Conservation (phyloP, 2,888 invertebrate species). For the Drosophila pseudotalamancana region DNA sequence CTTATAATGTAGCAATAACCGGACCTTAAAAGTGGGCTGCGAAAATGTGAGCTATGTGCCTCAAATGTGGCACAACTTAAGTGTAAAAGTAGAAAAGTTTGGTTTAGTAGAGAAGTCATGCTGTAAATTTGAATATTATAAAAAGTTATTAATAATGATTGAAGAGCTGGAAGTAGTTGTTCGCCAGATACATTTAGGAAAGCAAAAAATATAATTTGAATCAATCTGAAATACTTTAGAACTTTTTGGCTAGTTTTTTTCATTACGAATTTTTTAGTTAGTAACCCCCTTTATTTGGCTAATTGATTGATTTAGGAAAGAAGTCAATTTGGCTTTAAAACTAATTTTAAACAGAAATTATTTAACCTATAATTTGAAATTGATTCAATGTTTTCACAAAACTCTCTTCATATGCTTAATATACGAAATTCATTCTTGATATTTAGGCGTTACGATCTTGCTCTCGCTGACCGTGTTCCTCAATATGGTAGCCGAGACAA, state of each 20-base stretch:
- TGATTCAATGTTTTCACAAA: neutral
- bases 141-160: constrained; percentile 17
- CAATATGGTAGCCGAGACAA: constrained; percentile 99
- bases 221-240: no score
- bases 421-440: constrained; percentile 15
- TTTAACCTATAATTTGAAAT: neutral
- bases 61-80: neutral
- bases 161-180: constrained; percentile 4
- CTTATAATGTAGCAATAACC: constrained; percentile 50
- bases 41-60: constrained; percentile 13
- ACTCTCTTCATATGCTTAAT: neutral
- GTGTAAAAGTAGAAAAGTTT: neutral
- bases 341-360: neutral
- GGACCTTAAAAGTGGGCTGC: constrained; percentile 27
- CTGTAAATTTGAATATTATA: constrained; percentile 18
- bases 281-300: no score
- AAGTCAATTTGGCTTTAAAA: no score
- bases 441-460: constrained; percentile 96
- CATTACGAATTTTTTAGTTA: no score
- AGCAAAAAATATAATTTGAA: no score
- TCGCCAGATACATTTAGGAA: no score
- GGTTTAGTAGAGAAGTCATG: no score
- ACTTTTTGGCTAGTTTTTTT: no score
- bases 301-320: no score
- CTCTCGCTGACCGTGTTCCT: constrained; percentile 99